Percentiles rank a stretch among this genome's conserved stretches.
These are phyloP conservation scores for Anguilla japonica DNA, from an alignment of 2,113 vertebrate genomes.

Conservation along the genomic window DNA sequence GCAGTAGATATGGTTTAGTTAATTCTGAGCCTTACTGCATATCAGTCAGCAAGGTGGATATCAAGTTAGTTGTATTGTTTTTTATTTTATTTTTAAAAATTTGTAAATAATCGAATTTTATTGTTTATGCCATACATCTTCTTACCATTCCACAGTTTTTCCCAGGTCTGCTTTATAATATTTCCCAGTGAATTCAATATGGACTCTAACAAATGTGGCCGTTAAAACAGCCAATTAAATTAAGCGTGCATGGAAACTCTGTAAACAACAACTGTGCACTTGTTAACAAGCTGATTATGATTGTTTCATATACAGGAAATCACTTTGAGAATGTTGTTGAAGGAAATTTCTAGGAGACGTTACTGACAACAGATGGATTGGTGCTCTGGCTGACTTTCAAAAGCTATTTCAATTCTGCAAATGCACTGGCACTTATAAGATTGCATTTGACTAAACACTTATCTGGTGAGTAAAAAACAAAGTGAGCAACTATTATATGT, in stretches of 20 bases:
- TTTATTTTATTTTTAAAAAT: too few relatives aligned
- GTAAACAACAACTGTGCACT: neutral
- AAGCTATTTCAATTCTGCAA: neutral
- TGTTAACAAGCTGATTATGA: neutral
- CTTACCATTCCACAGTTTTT: neutral
- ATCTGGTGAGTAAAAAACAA: neutral
- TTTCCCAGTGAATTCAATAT: neutral
- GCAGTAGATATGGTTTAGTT: too few relatives aligned
- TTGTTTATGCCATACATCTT: too few relatives aligned
- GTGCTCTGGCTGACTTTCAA: neutral
- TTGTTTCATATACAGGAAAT: neutral
- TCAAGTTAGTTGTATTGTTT: too few relatives aligned
- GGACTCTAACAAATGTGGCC: too few relatives aligned
- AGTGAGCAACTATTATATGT: too few relatives aligned
- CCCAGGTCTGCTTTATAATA: neutral
- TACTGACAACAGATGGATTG: neutral
- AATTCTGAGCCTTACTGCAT: too few relatives aligned
- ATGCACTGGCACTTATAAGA: neutral
- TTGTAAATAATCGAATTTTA: too few relatives aligned
- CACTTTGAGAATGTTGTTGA: neutral
- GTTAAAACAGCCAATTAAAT: neutral
- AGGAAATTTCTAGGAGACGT: neutral
- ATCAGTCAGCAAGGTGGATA: too few relatives aligned
- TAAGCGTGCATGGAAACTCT: neutral
- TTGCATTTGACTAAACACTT: neutral